These are phyloP conservation scores for Plecturocebus donacophilus DNA, from an alignment of 2,113 vertebrate genomes.

Conservation along the genomic window DNA sequence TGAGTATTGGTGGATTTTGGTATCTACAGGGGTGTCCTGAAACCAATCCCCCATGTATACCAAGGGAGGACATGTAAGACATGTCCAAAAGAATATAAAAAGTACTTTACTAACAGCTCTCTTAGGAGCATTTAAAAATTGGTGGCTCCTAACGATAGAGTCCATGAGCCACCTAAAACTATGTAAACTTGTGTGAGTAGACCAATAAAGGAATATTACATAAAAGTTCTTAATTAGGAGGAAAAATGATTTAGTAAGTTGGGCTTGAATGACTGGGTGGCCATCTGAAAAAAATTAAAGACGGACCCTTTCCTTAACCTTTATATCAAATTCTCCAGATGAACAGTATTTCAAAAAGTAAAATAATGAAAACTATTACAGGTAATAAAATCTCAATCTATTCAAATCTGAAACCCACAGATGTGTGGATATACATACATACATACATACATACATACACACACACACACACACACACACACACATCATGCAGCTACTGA, in stretches of 20 bases:
- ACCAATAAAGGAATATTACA: not conserved
- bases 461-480: not conserved
- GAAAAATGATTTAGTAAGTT: not conserved
- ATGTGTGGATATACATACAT: not conserved
- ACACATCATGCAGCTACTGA: not conserved
- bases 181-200: not conserved
- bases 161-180: conserved; percentile 5
- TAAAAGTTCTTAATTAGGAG: not conserved
- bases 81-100: not conserved
- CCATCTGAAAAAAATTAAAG: not conserved
- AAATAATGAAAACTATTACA: not conserved
- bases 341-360: not conserved
- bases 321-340: conserved; percentile 5
- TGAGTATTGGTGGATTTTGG: not conserved
- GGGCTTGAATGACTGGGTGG: not conserved
- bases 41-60: not conserved
- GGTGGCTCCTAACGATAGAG: not conserved
- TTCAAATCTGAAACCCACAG: not conserved
- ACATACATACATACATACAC: not conserved
- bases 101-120: not conserved
- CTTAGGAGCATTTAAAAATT: conserved; percentile 15
- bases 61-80: not conserved
- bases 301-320: not conserved
- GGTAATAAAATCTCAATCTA: not conserved
- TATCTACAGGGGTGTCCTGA: not conserved